Evolutionary conservation across 2,113 vertebrate genomes (phyloP).

Genomic region (Numenius arquata): DNA sequence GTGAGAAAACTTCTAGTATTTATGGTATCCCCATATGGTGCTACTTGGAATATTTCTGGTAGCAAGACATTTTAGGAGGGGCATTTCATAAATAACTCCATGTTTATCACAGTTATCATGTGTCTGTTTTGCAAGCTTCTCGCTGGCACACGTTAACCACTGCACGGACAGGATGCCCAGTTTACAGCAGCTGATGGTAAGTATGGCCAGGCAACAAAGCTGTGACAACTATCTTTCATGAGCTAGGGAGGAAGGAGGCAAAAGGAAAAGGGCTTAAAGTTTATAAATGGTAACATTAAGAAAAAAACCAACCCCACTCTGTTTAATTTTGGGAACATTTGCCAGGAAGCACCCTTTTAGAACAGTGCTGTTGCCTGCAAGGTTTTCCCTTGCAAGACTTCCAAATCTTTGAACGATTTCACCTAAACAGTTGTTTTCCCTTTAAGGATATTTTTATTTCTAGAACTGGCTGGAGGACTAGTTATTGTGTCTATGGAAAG

Average conservation of each 20-base stretch:
- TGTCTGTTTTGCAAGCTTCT: conserved; percentile 49
- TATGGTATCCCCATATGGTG: conserved; percentile 62
- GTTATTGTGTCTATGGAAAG: not conserved
- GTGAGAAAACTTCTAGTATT: conserved; percentile 64
- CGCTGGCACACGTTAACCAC: conserved; percentile 35
- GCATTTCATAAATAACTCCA: conserved; percentile 60
- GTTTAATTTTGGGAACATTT: not conserved
- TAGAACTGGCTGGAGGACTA: not conserved
- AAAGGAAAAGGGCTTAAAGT: not conserved
- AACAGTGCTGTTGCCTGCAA: not conserved
- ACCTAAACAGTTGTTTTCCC: not conserved
- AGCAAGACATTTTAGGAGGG: conserved; percentile 60
- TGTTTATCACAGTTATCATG: conserved; percentile 61
- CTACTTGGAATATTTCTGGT: conserved; percentile 62
- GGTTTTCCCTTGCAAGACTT: not conserved
- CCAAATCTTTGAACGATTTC: not conserved
- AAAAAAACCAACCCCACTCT: not conserved
- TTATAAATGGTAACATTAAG: not conserved
- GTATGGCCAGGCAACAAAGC: not conserved
- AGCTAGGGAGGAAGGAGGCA: not conserved
- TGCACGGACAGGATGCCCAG: conserved; percentile 10
- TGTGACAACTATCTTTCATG: not conserved
- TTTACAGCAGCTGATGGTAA: not conserved
- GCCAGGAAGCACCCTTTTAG: not conserved
- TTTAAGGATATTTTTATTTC: conserved; percentile 6